Conservation (phyloP, 2,888 invertebrate genomes). For the Orthosia gracilis region DNA sequence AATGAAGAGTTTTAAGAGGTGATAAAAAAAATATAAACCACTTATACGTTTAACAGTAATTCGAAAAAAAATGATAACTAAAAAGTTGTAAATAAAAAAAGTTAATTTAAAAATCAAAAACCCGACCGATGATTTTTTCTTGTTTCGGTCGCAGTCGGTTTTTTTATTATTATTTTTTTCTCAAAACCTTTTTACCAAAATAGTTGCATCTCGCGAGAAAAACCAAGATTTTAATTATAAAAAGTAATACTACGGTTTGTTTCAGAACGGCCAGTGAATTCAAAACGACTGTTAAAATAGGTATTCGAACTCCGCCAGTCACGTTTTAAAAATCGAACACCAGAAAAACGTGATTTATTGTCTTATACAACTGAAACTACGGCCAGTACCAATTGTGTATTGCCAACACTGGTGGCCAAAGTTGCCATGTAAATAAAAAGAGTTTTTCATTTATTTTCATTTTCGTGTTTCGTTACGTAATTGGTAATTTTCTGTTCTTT, state of each 20-base stretch:
- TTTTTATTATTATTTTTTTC: neutral
- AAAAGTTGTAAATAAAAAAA: too few relatives aligned
- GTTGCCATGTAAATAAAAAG: conserved; percentile 31
- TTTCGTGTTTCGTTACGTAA: too few relatives aligned
- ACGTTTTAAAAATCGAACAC: conserved; percentile 58
- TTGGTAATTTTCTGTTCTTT: neutral
- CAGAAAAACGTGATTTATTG: conserved; percentile 52
- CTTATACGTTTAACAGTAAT: too few relatives aligned
- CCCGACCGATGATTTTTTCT: too few relatives aligned
- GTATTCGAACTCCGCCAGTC: conserved; percentile 3
- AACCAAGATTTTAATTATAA: conserved; percentile 44
- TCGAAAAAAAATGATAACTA: too few relatives aligned
- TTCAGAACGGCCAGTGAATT: conserved; percentile 41
- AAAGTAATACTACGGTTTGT: conserved; percentile 28
- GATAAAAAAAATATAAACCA: too few relatives aligned
- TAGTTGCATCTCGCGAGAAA: conserved; percentile 13
- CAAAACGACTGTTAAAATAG: conserved; percentile 29
- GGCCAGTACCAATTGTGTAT: conserved; percentile 34
- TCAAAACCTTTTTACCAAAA: conserved; percentile 2
- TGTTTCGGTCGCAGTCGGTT: too few relatives aligned
- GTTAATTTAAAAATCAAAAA: too few relatives aligned
- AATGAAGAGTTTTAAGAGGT: too few relatives aligned
- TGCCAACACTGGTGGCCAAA: conserved; percentile 38
- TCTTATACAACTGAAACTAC: conserved; percentile 59
- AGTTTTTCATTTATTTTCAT: conserved; percentile 3